These are phyloP conservation scores for Tyto alba DNA, from an alignment of 2,113 vertebrate species.

Conservation along the genomic window DNA sequence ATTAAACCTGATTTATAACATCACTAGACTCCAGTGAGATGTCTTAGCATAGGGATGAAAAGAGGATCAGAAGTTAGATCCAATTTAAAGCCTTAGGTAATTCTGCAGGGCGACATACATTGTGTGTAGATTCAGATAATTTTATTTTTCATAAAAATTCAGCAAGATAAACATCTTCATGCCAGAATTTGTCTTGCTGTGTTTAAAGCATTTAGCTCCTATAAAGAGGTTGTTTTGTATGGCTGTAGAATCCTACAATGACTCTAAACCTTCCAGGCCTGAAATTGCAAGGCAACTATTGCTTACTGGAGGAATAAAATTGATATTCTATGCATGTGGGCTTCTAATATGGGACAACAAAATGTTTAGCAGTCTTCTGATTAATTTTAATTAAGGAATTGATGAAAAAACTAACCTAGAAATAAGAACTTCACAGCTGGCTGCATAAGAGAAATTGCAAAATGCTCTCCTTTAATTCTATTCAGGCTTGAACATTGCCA, in stretches of 20 bases:
- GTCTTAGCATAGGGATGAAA: not conserved
- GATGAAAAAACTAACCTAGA: not conserved
- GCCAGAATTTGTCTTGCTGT: not conserved
- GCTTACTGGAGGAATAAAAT: not conserved
- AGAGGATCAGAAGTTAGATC: not conserved
- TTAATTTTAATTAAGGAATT: conserved; percentile 28
- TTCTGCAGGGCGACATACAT: not conserved
- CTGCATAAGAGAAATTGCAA: not conserved
- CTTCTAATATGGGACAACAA: not conserved
- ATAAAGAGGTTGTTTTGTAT: not conserved
- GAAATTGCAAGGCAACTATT: not conserved
- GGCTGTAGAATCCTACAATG: not conserved
- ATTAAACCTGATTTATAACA: not conserved
- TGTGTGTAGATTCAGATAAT: not conserved
- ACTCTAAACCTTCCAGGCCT: not conserved
- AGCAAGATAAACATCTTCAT: not conserved
- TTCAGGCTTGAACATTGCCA: not conserved
- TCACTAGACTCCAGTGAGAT: not conserved
- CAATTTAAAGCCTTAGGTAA: not conserved
- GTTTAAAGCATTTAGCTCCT: not conserved
- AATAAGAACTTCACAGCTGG: not conserved
- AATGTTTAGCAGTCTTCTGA: not conserved
- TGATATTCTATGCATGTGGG: not conserved
- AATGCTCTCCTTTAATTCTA: not conserved
- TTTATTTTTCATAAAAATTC: not conserved